Evolutionary conservation across 2,797 vertebrate species (phyloP).

Genomic region (Tolypeutes matacus): DNA sequence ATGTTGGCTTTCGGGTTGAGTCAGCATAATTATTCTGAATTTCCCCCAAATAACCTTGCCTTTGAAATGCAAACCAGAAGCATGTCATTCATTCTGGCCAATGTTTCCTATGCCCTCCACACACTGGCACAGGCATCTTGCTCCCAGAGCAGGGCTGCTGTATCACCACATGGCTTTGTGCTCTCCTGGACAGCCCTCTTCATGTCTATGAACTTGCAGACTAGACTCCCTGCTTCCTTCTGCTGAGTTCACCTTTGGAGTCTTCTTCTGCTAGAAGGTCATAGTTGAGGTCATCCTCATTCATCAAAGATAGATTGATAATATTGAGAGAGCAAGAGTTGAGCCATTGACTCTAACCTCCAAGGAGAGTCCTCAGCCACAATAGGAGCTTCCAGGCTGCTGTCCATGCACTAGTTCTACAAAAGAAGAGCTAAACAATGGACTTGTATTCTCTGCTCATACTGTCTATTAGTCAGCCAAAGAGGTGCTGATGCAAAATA

Average conservation of each 20-base stretch:
- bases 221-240: too few relatives aligned
- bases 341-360: neutral
- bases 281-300: neutral
- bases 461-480: too few relatives aligned
- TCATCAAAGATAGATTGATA: neutral
- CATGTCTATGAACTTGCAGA: rapidly evolving
- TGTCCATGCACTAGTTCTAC: neutral
- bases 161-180: too few relatives aligned
- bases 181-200: rapidly evolving
- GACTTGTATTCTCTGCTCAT: rapidly evolving
- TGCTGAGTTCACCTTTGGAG: rapidly evolving
- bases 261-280: neutral
- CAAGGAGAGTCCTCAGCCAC: neutral
- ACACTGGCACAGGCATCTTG: rapidly evolving
- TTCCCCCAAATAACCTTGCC: constrained; percentile 33
- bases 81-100: neutral
- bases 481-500: too few relatives aligned
- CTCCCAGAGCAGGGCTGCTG: neutral
- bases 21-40: constrained; percentile 62
- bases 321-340: neutral
- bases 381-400: neutral
- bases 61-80: neutral
- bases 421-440: neutral
- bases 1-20: constrained; percentile 63
- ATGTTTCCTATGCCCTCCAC: neutral